phyloP scores from a whole-genome alignment of 2,113 vertebrate species.

The Odobenus rosmarus region DNA sequence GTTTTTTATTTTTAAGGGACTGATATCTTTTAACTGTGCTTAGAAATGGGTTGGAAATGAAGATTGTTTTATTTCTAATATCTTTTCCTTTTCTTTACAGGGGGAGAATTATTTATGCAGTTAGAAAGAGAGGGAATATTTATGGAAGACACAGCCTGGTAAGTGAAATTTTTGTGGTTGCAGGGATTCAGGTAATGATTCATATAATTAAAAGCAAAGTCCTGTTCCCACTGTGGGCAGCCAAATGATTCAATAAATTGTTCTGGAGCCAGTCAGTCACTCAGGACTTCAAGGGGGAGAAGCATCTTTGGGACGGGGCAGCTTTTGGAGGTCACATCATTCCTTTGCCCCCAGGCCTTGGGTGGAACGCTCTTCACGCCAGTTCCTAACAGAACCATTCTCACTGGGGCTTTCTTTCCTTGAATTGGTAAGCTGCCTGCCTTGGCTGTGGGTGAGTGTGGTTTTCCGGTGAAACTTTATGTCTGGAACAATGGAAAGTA shows the following conservation, averaged over 20 bases:
- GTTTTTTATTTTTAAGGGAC: constrained; percentile 57
- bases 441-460: constrained; percentile 77
- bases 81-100: constrained; percentile 83
- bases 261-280: constrained; percentile 61
- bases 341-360: constrained; percentile 77
- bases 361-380: constrained; percentile 66
- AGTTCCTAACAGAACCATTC: constrained; percentile 69
- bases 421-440: constrained; percentile 75
- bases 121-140: constrained; percentile 98
- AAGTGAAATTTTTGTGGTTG: constrained; percentile 82
- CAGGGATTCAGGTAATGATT: constrained; percentile 70
- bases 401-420: constrained; percentile 75
- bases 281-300: constrained; percentile 65
- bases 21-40: constrained; percentile 54
- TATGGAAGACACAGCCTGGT: constrained; percentile 99
- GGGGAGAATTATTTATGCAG: constrained; percentile 99
- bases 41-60: constrained; percentile 49
- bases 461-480: constrained; percentile 73
- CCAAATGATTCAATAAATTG: constrained; percentile 45
- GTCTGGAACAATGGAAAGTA: constrained; percentile 70
- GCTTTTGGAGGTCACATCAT: constrained; percentile 74
- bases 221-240: constrained; percentile 28
- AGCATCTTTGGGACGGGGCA: constrained; percentile 61
- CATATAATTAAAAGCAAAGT: constrained; percentile 66
- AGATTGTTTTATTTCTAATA: constrained; percentile 62